Base-by-base conservation (phyloP, 2,797 vertebrate species). In the Neosalanx taihuensis region DNA sequence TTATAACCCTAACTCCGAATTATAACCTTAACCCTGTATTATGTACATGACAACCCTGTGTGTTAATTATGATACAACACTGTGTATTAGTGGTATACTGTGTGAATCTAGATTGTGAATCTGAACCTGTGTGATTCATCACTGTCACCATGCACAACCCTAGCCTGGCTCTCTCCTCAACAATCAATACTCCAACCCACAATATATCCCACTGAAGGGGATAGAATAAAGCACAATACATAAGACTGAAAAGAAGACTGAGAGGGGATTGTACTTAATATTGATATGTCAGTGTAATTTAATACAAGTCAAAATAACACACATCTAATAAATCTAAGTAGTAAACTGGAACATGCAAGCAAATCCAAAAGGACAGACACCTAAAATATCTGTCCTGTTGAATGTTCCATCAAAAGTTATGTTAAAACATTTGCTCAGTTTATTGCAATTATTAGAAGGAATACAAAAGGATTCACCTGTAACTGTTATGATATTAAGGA, bases 91-190 rank as follows among this genome's bases (percentile, higher is more conserved):
- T 9, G 12, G 41, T 13, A 12, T 12, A 9, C 41, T 35, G 33
- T n/a, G n/a, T n/a, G n/a, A n/a, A n/a, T n/a, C n/a, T 9, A 60
- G 60, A 62, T 62, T 62, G 26, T 15, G 60, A 62, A 15, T 13
- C 60, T 62, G 13, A 62, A 30, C 60, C 60, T 62, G 20, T 62
- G 17, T 62, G 29, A 62, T 62, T 62, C 5, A 62, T 62, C 60
- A 62, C 6, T 6, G 60, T 62, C 26, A 62, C 13, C 23, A 0
- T 30, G 9, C 3, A 29, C 20, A 61, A 10, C 12, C 23, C 30
- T 62, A 31, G 29, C 13, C 15, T 56, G 15, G 41, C 18, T 56
- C 51, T 53, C 3, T 18, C 1, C 18, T 17, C 51, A 10, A 56
- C 3, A 56, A 56, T 56, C 51, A n/a, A 56, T 56, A 56, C 18